Conservation (phyloP, 23 tunicate species). For the Ascidia mentula region DNA sequence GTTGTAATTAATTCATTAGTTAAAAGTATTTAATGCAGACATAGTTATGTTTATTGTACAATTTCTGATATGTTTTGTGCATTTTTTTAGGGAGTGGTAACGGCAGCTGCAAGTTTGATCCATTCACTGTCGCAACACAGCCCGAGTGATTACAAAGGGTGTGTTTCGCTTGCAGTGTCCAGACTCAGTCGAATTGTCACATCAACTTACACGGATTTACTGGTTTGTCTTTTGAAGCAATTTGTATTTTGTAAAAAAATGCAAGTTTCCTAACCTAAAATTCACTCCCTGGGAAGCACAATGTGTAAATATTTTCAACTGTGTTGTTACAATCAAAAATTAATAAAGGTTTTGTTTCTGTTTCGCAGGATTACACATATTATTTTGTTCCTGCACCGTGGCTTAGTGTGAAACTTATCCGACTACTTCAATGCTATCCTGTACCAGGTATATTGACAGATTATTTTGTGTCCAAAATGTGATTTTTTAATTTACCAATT, state of each 20-base stretch:
- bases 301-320: no score
- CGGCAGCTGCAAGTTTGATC: slow-evolving; percentile 91
- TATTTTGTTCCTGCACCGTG: slow-evolving; percentile 99
- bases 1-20: background rate
- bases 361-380: slow-evolving; percentile 89
- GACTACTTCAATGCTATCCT: slow-evolving; percentile 90
- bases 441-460: slow-evolving; percentile 81
- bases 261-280: no score
- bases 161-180: slow-evolving; percentile 89
- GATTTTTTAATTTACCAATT: no score
- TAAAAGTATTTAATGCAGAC: no score
- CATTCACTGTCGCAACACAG: slow-evolving; percentile 87
- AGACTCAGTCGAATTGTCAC: slow-evolving; percentile 91
- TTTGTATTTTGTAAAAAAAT: no score
- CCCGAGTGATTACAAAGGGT: slow-evolving; percentile 89
- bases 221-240: slow-evolving; percentile 59
- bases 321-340: no score
- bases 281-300: no score
- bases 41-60: no score
- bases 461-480: no score
- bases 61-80: background rate
- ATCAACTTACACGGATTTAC: slow-evolving; percentile 85
- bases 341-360: no score
- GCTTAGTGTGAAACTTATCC: slow-evolving; percentile 88
- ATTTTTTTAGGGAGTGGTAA: slow-evolving; percentile 80